Conservation (phyloP, 2,113 vertebrate genomes). For the Pelusios castaneus region DNA sequence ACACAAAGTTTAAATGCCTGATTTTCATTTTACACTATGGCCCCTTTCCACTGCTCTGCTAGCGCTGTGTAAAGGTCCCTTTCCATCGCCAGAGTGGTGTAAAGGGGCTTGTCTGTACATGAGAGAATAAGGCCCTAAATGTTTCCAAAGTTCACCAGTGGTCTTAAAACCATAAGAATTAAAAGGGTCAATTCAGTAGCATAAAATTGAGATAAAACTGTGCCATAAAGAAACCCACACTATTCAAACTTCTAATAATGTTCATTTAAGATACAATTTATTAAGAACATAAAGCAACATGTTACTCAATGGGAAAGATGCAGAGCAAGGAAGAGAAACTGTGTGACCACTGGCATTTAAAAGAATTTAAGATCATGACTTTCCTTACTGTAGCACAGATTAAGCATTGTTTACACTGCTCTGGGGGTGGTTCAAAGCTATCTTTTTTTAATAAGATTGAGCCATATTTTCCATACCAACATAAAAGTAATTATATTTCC, state of each 20-base stretch:
- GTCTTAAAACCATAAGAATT: not conserved
- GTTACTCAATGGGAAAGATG: not conserved
- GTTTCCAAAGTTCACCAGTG: not conserved
- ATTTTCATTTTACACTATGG: not conserved
- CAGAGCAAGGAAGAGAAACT: not conserved
- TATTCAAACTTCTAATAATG: not conserved
- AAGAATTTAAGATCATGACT: conserved; percentile 40
- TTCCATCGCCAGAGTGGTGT: not conserved
- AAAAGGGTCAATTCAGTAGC: not conserved
- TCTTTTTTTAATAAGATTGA: conserved; percentile 46
- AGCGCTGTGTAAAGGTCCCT: not conserved
- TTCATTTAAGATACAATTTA: not conserved
- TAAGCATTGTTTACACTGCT: conserved; percentile 34
- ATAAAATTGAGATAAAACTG: not conserved
- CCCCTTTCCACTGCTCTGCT: not conserved
- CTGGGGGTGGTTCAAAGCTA: conserved; percentile 47
- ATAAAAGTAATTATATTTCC: conserved; percentile 29
- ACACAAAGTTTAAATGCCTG: not conserved
- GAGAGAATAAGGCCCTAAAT: not conserved
- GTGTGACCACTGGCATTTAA: conserved; percentile 25
- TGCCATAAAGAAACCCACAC: not conserved
- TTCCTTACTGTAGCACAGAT: conserved; percentile 53
- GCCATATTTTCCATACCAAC: conserved; percentile 53
- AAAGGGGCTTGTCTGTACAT: not conserved
- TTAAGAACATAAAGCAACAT: not conserved